These are phyloP conservation scores for Pycnomerus fuliginosus DNA, from an alignment of 2,888 invertebrate genomes.

Conservation along the genomic window DNA sequence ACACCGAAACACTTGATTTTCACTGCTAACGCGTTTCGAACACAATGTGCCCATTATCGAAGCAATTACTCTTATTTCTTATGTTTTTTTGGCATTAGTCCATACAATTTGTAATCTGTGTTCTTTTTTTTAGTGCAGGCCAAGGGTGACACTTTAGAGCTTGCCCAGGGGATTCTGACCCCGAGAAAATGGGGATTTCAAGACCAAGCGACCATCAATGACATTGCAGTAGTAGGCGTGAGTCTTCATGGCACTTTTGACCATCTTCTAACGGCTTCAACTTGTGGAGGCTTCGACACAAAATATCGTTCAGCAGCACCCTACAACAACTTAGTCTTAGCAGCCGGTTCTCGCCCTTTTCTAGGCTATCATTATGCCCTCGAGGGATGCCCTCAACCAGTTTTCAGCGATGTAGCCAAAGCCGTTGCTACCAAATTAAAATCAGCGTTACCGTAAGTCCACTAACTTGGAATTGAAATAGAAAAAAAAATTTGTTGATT, in stretches of 20 bases:
- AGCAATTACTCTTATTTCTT: no score
- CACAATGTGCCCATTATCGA: no score
- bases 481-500: no score
- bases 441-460: slow-evolving; percentile 72
- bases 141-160: slow-evolving; percentile 60
- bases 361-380: slow-evolving; percentile 86
- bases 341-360: slow-evolving; percentile 80
- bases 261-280: slow-evolving; percentile 79
- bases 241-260: slow-evolving; percentile 78
- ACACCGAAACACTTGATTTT: no score
- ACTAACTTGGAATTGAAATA: no score
- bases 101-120: background rate
- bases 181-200: slow-evolving; percentile 88
- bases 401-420: slow-evolving; percentile 87
- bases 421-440: slow-evolving; percentile 88
- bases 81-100: no score
- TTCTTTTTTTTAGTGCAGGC: slow-evolving; percentile 71
- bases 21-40: no score
- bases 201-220: slow-evolving; percentile 71
- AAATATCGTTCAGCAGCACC: slow-evolving; percentile 74
- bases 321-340: slow-evolving; percentile 72
- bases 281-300: slow-evolving; percentile 71
- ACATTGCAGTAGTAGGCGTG: slow-evolving; percentile 75
- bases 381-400: slow-evolving; percentile 81
- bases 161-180: slow-evolving; percentile 64